A percentile compares a stretch with the other conserved stretches of the same genome.
phyloP scores from a whole-genome alignment of 2,888 invertebrate species.

The Aleiodes alternator region DNA sequence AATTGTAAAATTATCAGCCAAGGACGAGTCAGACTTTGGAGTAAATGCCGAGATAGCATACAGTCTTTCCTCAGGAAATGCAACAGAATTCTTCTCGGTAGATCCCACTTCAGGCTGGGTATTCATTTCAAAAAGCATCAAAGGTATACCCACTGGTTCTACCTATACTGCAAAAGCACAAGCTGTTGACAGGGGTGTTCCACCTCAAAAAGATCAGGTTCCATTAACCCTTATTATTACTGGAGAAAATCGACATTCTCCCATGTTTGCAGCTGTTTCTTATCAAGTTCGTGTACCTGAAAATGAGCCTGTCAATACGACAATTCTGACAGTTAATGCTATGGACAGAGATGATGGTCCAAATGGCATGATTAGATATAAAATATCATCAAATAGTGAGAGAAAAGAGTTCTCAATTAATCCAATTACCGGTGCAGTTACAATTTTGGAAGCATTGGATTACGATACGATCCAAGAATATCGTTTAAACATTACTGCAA shows the following conservation, averaged over 20 bases:
- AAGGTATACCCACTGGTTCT: constrained; percentile 81
- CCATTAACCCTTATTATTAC: constrained; percentile 86
- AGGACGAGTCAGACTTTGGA: constrained; percentile 88
- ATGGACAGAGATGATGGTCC: constrained; percentile 91
- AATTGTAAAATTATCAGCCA: constrained; percentile 84
- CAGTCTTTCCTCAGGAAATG: constrained; percentile 84
- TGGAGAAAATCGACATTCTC: constrained; percentile 88
- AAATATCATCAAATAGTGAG: constrained; percentile 89
- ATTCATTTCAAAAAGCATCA: constrained; percentile 80
- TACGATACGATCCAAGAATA: constrained; percentile 92
- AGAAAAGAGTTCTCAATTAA: constrained; percentile 89
- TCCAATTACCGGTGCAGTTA: constrained; percentile 85
- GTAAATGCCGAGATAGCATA: constrained; percentile 94
- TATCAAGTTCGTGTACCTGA: constrained; percentile 95
- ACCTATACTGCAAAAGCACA: constrained; percentile 78
- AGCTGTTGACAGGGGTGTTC: constrained; percentile 92
- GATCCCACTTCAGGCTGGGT: constrained; percentile 90
- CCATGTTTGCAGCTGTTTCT: constrained; percentile 88
- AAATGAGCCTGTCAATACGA: constrained; percentile 90
- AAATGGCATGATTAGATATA: constrained; percentile 91
- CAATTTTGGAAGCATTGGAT: constrained; percentile 87
- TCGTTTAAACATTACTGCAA: constrained; percentile 90
- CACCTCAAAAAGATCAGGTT: constrained; percentile 88
- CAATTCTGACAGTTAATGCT: constrained; percentile 89
- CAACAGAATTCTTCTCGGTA: constrained; percentile 84